A percentile compares a stretch with the other conserved stretches of the same genome.
phyloP scores from a whole-genome alignment of 2,888 invertebrate genomes.

The Halictus ligatus region DNA sequence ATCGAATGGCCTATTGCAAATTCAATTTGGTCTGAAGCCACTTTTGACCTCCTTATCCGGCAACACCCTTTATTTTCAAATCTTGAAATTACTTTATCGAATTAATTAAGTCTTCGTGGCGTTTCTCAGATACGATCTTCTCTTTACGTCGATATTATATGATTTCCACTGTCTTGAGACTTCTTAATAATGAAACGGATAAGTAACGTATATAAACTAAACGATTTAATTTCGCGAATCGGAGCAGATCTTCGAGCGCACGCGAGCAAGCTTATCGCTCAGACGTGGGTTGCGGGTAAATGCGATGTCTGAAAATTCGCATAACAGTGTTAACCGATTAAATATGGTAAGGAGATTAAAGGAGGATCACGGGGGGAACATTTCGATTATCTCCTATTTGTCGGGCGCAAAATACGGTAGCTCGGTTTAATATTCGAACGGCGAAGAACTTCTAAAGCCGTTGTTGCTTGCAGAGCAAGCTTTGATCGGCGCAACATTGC shows the following conservation, averaged over 20 bases:
- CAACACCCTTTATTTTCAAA: neutral
- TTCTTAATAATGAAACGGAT: neutral
- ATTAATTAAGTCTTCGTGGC: neutral
- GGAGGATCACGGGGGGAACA: neutral
- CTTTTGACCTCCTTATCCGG: too few species aligned
- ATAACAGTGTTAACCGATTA: conserved; percentile 1
- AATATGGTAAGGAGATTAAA: conserved; percentile 9
- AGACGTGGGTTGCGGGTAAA: neutral
- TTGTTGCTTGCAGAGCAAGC: neutral
- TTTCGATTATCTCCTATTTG: conserved; percentile 6
- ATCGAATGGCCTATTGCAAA: too few species aligned
- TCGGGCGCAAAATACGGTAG: neutral
- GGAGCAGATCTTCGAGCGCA: neutral
- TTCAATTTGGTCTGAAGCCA: too few species aligned
- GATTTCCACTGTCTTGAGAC: neutral
- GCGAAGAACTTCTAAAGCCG: neutral
- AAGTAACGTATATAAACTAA: neutral
- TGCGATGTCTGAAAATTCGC: neutral
- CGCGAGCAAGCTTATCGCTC: neutral
- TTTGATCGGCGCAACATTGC: neutral
- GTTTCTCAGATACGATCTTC: neutral
- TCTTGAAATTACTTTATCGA: neutral
- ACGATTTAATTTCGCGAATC: neutral
- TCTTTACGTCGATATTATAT: neutral
- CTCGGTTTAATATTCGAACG: conserved; percentile 7